Evolutionary conservation across 2,113 vertebrate genomes (phyloP), one percentile per base, ranked within the genome.

Genomic region (Microtus oregoni): DNA sequence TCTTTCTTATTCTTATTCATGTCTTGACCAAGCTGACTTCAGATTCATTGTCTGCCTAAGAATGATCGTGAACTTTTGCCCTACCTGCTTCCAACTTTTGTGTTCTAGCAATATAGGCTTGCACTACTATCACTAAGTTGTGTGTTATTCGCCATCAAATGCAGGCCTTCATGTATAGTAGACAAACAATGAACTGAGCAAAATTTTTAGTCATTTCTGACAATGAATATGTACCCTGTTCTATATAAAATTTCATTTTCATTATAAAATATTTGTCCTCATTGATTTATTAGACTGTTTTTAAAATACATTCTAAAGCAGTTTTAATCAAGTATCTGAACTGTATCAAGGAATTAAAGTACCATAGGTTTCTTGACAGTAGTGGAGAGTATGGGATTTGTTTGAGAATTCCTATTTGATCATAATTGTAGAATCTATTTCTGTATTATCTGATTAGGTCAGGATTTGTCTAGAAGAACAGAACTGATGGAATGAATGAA

Each of bases 351-450:
- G 12, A 93, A 81, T 90, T 65, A 88, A 90, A 20, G 14, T 15
- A 3, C 95, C 83, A 88, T 44, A 28, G 35, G 32, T 97, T 95
- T 81, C 83, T 55, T 92, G 44, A 79, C 32, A 94, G 41, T 9
- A 52, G 41, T 86, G 20, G 12, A 93, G 90, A 75, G 24, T 72
- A 63, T 38, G n/a, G 65, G 12, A 85, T 90, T 93, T 81, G 19
- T 17, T 58, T 76, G 41, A 90, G 5, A 68, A 35, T 32, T 24
- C 68, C 35, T 88, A 72, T 61, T 89, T 86, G 17, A 47, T 12
- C 67, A 95, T 76, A 72, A 83, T 63, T 44, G 86, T 24, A 70
- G 47, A 88, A 90, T 81, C 13, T 50, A 6, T 95, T 88, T 85
- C 50, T 28, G 38, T 58, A 58, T 0, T 1, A 58, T 55, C 4